Conservation (phyloP, 64 coral and sea anemone species). For the Trachythela sp. region DNA sequence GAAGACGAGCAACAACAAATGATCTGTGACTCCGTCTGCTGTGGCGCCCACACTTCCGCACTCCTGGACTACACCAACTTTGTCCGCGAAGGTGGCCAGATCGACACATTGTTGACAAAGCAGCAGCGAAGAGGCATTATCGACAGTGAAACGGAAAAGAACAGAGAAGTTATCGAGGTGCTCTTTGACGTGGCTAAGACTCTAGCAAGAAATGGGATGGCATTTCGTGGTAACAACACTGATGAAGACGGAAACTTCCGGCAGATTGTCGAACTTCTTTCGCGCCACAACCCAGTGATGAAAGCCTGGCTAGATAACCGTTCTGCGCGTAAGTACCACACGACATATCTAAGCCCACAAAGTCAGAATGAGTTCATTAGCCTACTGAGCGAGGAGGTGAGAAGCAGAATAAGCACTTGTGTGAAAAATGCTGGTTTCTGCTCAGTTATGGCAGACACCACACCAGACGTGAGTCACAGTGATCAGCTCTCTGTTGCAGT, state of each 20-base stretch:
- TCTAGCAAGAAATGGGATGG: neutral
- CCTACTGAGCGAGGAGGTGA: neutral
- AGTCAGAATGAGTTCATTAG: conserved; percentile 14
- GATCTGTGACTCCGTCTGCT: too few species aligned
- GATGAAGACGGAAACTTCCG: conserved; percentile 9
- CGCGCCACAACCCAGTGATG: neutral
- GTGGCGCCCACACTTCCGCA: neutral
- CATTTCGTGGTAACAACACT: neutral
- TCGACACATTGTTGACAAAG: neutral
- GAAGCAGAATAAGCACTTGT: neutral
- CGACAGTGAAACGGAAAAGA: too few species aligned
- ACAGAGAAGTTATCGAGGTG: conserved; percentile 15
- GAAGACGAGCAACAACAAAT: too few species aligned
- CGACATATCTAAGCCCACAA: neutral
- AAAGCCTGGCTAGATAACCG: neutral
- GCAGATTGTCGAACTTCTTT: conserved; percentile 7
- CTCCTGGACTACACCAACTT: neutral
- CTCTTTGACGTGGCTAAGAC: conserved; percentile 10
- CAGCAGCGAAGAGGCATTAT: too few species aligned
- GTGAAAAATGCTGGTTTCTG: conserved; percentile 15
- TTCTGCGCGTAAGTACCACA: neutral
- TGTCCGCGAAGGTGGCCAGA: neutral
- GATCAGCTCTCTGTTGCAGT: conserved; percentile 3
- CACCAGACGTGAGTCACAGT: conserved; percentile 5
- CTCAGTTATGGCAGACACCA: conserved; percentile 3